Base-by-base conservation (phyloP, 2,888 invertebrate species). In the Neoitamus cyanurus region DNA sequence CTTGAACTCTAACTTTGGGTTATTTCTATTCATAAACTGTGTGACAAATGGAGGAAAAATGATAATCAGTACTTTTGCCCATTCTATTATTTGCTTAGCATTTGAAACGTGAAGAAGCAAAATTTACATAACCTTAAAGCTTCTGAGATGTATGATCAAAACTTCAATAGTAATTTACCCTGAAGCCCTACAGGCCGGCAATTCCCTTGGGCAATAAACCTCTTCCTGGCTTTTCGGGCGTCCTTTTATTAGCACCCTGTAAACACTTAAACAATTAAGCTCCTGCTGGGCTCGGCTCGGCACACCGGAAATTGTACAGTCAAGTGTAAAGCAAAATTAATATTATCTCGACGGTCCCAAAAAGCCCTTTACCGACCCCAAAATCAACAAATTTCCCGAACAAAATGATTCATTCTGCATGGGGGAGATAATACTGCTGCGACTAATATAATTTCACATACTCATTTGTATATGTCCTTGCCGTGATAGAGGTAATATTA, bases 281-380 rank as follows among this genome's bases (percentile, higher is more conserved):
- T 73, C 42, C 42, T 46, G 36, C 46, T 11, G 31, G 72, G 72
- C 46, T 73, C 34, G 72, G 46, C 68, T 73, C 42, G 72, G 68
- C 72, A 30, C 25, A 70, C 83, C 73, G 83, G 83, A 83, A 73
- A 83, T 83, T 83, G 72, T 25, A 83, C 83, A 83, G 48, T 48
- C 48, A 75, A 83, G 73, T 48, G 36, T 83, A 83, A 75, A 48
- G 72, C 48, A 58, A 73, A 83, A 83, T 83, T 83, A 83, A 46
- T 58, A 73, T 73, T 83, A 48, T 83, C 73, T 75, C 31, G 42
- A 72, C 58, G 48, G 42, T 69, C 69, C 82, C 37, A 30, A 82
- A 82, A 82, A 69, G 37, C 30, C 82, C 36, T 37, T 82, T 82
- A 15, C 82, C 69, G 69, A 68, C 82, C 69, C 82, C 69, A 83